Base-by-base conservation (phyloP, 2,888 invertebrate species). In the Andrena bucephala region DNA sequence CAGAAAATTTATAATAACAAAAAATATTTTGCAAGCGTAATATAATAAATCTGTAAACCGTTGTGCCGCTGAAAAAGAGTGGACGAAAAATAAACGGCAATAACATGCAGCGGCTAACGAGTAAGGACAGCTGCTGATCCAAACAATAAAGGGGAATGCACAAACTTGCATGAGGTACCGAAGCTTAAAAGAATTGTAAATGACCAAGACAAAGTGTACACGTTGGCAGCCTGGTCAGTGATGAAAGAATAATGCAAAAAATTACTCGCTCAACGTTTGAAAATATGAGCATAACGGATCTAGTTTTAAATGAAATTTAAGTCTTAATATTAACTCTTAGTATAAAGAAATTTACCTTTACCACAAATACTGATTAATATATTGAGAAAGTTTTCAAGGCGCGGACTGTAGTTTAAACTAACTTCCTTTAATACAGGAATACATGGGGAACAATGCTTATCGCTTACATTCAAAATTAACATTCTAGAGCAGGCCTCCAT, bases 51-150 rank as follows among this genome's bases (percentile, higher is more conserved):
- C 24, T 31, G n/a, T 20, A 36, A 33, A 33, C 33, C 13, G 13
- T 54, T 48, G 48, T 6, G 42, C 20, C 52, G 24, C 27, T 33
- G 24, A 50, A 36, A 27, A 27, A 8, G 2, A 27, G 10, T 20
- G n/a, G 27, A 65, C 10, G 16, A 62, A 63, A 42, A 50, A 66
- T 48, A 63, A 74, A 54, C 52, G 60, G 59, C 29, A 71, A 59
- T 81, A 77, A 73, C 54, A 70, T 80, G 42, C 20, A 16, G n/a
- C 50, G 50, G n/a, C 70, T 77, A 83, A 82, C 77, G 83, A 83
- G 73, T 48, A 42, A 33, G 62, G 27, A 42, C 82, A 83, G 83
- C 82, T 82, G 82, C 69, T 72, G 65, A 69, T 52, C 60, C 54
- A 77, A 50, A 83, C 83, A 83, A 83, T 83, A 29, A 62, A 50